Evolutionary conservation across 2,113 vertebrate species (phyloP).

Genomic region (Saccopteryx bilineata): DNA sequence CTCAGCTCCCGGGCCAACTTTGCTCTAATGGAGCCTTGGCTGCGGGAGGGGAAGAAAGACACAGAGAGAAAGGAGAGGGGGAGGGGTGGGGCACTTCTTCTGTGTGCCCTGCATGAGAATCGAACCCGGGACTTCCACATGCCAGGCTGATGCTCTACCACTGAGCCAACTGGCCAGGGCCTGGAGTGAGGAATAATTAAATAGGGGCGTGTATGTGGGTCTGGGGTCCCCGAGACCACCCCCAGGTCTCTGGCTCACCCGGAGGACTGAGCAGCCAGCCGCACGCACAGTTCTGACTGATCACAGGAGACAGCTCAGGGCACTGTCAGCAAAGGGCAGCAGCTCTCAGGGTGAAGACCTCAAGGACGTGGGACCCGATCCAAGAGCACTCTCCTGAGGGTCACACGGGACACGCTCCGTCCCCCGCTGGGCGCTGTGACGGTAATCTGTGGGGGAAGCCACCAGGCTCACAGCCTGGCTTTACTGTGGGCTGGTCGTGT

Average conservation of each 20-base stretch:
- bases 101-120: too few relatives aligned
- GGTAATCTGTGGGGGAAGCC: not conserved
- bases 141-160: too few relatives aligned
- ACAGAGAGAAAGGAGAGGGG: too few relatives aligned
- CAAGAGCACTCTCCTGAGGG: fast-evolving
- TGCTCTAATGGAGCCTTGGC: too few relatives aligned
- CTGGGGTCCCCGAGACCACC: too few relatives aligned
- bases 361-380: not conserved
- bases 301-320: not conserved
- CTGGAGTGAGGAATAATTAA: not conserved
- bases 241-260: not conserved
- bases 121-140: too few relatives aligned
- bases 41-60: too few relatives aligned
- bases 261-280: not conserved
- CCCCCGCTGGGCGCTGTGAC: too few relatives aligned
- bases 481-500: not conserved
- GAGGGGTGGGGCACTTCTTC: too few relatives aligned
- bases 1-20: too few relatives aligned
- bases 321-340: too few relatives aligned
- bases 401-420: not conserved
- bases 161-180: too few relatives aligned
- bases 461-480: not conserved
- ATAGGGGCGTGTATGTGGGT: not conserved
- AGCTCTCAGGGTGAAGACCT: not conserved
- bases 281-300: not conserved